phyloP scores from a whole-genome alignment of 2,888 invertebrate species.

The Chrysomela aeneicollis region DNA sequence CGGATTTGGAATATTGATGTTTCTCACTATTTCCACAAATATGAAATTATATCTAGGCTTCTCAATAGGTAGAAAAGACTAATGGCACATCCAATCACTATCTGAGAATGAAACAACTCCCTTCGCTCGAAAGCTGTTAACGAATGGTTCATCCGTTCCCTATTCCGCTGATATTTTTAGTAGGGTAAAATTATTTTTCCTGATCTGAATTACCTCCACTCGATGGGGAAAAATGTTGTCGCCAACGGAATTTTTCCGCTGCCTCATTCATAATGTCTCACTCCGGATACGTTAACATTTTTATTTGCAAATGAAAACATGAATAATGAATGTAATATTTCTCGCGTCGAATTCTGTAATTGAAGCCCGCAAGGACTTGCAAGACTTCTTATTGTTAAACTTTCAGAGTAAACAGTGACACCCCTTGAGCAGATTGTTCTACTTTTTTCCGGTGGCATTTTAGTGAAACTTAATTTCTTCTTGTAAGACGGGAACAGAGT shows the following conservation, averaged over 20 bases:
- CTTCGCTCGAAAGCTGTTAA: too few species aligned
- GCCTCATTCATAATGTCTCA: slow-evolving; percentile 19
- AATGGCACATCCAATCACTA: too few species aligned
- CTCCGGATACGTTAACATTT: slow-evolving; percentile 38
- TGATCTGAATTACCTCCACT: background rate
- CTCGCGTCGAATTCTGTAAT: slow-evolving; percentile 46
- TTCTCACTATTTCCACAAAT: too few species aligned
- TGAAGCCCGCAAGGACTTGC: slow-evolving; percentile 44
- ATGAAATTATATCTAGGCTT: too few species aligned
- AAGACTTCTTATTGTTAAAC: slow-evolving; percentile 45
- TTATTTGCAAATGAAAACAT: slow-evolving; percentile 50
- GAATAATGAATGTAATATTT: slow-evolving; percentile 51
- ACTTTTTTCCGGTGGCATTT: slow-evolving; percentile 48
- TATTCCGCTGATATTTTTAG: too few species aligned
- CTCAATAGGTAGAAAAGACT: too few species aligned
- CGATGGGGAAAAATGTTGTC: background rate
- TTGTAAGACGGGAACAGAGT: slow-evolving; percentile 56
- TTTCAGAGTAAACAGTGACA: slow-evolving; percentile 48
- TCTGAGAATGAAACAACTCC: too few species aligned
- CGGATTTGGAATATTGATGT: too few species aligned
- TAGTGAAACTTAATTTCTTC: slow-evolving; percentile 55
- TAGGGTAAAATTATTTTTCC: background rate
- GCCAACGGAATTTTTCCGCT: slow-evolving; percentile 17
- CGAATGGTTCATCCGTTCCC: too few species aligned
- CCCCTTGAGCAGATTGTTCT: slow-evolving; percentile 38